Conservation (phyloP, 2,113 vertebrate genomes). For the Varanus komodoensis region DNA sequence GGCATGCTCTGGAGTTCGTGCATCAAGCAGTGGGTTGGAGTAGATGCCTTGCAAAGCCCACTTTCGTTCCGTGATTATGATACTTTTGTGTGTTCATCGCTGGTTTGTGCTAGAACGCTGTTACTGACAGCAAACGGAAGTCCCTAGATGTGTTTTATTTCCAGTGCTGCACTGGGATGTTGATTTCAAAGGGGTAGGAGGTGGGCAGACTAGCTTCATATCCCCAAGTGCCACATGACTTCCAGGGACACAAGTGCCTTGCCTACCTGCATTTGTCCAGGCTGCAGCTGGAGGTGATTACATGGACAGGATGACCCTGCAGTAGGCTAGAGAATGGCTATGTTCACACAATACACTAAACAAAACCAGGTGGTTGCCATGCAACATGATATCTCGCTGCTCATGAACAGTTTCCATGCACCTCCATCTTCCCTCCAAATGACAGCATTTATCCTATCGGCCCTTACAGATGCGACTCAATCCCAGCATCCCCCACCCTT, state of each 20-base stretch:
- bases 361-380: no score
- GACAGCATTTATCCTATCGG: no score
- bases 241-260: neutral
- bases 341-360: no score
- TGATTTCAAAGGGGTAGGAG: no score
- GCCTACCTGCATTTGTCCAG: neutral
- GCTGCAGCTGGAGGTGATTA: neutral
- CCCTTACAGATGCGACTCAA: no score
- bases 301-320: neutral
- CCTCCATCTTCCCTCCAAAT: no score
- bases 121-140: neutral
- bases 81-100: neutral
- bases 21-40: neutral
- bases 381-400: no score
- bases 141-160: neutral
- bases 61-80: neutral
- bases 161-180: neutral
- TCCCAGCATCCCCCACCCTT: no score
- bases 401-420: no score
- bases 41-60: neutral
- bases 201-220: neutral
- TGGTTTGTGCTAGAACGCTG: neutral
- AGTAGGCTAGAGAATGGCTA: no score
- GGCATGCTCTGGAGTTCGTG: neutral
- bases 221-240: neutral